Base-by-base conservation (phyloP, 2,888 invertebrate genomes). In the Notodonta ziczac region DNA sequence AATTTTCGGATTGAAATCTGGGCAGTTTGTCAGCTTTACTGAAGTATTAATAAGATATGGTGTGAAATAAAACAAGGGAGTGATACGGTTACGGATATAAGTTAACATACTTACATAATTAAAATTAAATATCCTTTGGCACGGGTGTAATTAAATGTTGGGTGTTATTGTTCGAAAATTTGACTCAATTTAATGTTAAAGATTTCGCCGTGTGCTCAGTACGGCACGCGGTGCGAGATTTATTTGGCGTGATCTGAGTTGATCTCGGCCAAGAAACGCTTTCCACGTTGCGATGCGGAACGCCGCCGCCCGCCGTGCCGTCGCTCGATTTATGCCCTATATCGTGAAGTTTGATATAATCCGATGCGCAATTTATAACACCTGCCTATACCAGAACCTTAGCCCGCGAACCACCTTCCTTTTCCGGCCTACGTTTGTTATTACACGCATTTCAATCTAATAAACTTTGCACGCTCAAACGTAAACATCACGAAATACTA, bases 261-360 rank as follows among this genome's bases (percentile, higher is more conserved):
- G 81, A 87, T 87, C 78, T 82, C 83, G 80, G 81, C 80, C 81
- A 83, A 82, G 86, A 87, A 87, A 87, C 81, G 85, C 85, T 89
- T 88, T 88, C 87, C 88, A 86, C 86, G 86, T 88, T 80, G 83
- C 87, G 83, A 87, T 84, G 84, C 86, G 87, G 85, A 87, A 86
- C 82, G 83, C 70, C 63, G 67, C 70, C 66, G 66, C 73, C 63
- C 66, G 75, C 76, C 77, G 35, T 63, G 61, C 66, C 66, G 70
- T 68, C 67, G 73, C 66, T 75, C 78, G 82, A 86, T 88, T 87
- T 87, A 87, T 88, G 80, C 77, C 73, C 76, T 69, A 75, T 79
- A 82, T 78, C 78, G 79, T 73, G 56, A 70, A 65, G 71, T 58
- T 71, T 71, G 81, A 81, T 85, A 82, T 80, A 70, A 84, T 83